Evolutionary conservation across 2,888 invertebrate species (phyloP).

Genomic region (Formica aserva): DNA sequence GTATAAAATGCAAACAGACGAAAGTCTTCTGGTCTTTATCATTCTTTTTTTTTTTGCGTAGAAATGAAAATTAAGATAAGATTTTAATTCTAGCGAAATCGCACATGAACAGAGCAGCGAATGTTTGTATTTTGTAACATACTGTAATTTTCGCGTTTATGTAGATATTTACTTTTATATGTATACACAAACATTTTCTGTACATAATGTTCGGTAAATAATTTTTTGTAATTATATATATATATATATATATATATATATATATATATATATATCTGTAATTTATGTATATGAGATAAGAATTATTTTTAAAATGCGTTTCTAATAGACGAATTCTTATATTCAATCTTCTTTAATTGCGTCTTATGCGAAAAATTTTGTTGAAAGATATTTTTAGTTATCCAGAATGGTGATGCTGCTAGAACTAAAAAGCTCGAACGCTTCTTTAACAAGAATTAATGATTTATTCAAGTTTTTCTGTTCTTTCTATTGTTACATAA

Average conservation of each 20-base stretch:
- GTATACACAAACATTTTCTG: too few species aligned
- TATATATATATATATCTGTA: neutral
- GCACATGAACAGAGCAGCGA: neutral
- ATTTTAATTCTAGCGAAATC: neutral
- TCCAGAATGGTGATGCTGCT: neutral
- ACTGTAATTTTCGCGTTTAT: neutral
- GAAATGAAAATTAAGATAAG: neutral
- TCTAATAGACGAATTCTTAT: neutral
- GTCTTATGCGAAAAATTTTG: neutral
- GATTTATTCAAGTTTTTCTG: neutral
- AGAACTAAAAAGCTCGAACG: too few species aligned
- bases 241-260: too few species aligned
- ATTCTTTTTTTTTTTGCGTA: neutral
- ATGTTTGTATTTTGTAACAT: neutral
- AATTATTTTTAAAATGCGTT: neutral
- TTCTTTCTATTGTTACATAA: constrained; percentile 36
- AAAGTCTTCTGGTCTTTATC: neutral
- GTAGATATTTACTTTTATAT: neutral
- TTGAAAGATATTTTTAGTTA: neutral
- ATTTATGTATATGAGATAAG: neutral
- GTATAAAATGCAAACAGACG: neutral
- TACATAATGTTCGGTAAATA: too few species aligned
- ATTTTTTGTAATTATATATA: too few species aligned
- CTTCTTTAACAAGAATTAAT: neutral
- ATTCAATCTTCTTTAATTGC: neutral